Evolutionary conservation across 2,888 invertebrate species (phyloP).

Genomic region (Melangyna quadrimaculata): DNA sequence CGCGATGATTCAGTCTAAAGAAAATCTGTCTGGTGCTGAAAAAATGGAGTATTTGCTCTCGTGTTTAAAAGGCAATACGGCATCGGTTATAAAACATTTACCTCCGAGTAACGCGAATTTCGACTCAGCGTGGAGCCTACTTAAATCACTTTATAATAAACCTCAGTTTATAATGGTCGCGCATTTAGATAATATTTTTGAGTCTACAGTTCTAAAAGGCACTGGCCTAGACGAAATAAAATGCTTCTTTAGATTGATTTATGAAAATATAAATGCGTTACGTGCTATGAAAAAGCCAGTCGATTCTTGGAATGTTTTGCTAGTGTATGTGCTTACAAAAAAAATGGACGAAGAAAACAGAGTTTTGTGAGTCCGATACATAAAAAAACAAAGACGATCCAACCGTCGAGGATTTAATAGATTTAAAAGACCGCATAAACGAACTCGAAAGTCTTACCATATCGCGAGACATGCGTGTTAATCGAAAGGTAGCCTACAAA

Average conservation of each 20-base stretch:
- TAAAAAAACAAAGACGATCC: no score
- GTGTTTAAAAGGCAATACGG: neutral
- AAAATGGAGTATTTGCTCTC: conserved; percentile 3
- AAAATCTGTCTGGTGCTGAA: neutral
- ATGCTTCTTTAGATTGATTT: neutral
- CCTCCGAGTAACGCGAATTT: neutral
- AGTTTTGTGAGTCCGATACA: no score
- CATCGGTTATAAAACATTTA: neutral
- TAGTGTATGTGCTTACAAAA: no score
- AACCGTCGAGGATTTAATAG: no score
- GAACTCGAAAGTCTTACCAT: no score
- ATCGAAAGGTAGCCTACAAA: no score
- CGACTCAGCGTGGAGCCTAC: neutral
- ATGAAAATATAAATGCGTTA: neutral
- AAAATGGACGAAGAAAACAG: no score
- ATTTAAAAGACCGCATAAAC: no score
- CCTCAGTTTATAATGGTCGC: neutral
- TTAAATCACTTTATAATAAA: conserved; percentile 3
- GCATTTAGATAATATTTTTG: neutral
- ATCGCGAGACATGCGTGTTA: no score
- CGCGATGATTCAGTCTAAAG: neutral
- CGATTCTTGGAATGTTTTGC: neutral
- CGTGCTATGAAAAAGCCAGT: neutral
- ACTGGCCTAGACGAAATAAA: neutral
- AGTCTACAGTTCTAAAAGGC: neutral